phyloP scores from a whole-genome alignment of 1,140 invertebrate genomes.

The Paraescarpia echinospica region DNA sequence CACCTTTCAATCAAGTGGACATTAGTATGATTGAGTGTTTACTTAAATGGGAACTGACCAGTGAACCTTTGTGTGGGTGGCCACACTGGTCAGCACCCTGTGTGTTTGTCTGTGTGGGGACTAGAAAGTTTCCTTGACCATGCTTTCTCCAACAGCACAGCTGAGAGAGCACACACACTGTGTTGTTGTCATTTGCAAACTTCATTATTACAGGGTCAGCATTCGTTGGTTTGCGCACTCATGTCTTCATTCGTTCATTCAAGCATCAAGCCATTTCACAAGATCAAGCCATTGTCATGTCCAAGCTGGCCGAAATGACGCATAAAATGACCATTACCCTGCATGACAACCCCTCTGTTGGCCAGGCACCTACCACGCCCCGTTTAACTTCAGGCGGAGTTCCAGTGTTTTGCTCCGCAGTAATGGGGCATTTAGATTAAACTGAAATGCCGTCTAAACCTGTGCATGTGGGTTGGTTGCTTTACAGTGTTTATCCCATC shows the following conservation, averaged over 20 bases:
- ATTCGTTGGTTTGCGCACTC: not conserved
- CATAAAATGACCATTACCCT: not conserved
- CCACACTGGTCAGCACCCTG: not conserved
- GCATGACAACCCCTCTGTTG: not conserved
- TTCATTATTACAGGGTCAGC: not conserved
- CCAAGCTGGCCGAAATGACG: not conserved
- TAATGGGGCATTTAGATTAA: not conserved
- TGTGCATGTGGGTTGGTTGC: not conserved
- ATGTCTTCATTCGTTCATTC: not conserved
- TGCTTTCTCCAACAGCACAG: not conserved
- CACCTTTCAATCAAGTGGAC: not conserved
- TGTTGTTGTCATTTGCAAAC: conserved; percentile 5
- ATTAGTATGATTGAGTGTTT: conserved; percentile 6
- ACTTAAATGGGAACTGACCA: not conserved
- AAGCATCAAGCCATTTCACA: not conserved
- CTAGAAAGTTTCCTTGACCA: not conserved
- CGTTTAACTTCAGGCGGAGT: not conserved
- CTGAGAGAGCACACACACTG: not conserved
- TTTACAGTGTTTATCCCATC: not conserved
- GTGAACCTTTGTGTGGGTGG: not conserved
- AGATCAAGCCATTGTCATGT: not conserved
- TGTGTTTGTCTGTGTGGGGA: not conserved
- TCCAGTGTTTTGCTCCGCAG: not conserved
- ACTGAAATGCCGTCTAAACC: not conserved
- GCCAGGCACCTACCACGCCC: not conserved